Base-by-base conservation (phyloP, 2,113 vertebrate species). In the Coreoperca whiteheadi region DNA sequence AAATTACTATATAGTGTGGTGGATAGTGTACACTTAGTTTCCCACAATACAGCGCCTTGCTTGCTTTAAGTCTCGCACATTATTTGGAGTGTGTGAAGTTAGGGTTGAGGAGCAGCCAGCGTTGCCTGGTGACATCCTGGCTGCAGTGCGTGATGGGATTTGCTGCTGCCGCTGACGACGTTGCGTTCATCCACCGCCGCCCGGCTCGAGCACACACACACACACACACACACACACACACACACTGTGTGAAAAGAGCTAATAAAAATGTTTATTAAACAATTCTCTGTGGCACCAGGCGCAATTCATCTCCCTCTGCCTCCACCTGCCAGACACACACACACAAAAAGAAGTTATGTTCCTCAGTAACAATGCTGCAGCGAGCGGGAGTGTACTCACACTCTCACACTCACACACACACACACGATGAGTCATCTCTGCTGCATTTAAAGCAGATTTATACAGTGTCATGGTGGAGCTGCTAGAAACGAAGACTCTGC, bases 211-310 rank as follows among this genome's bases (percentile, higher is more conserved):
- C n/a, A n/a, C n/a, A n/a, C n/a, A n/a, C n/a, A n/a, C n/a, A n/a
- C n/a, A n/a, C n/a, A n/a, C n/a, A n/a, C n/a, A n/a, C n/a, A n/a
- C n/a, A n/a, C n/a, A n/a, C 65, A 23, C 73, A 50, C 65, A 37
- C 0, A 71, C 51, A 69, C 64, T 14, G 53, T 12, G 68, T 81
- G 77, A 90, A 79, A 83, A 67, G 10, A 89, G 75, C 85, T 80
- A 83, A 90, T 92, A 84, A 87, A 87, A 87, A 84, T 89, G 88
- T 89, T 90, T 92, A 90, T 92, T 89, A 82, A 89, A 83, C 83
- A 87, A 74, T 87, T 83, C 84, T 88, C 86, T 15, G 70, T 63
- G 77, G 73, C 53, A 46, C 63, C 8, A 57, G 39, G 48, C 20
- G 9, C 83, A 67, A 74, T 89, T 86, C 74, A 89, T 92, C 88